phyloP scores from a whole-genome alignment of 2,797 vertebrate genomes.

The Simalia tracyae region DNA sequence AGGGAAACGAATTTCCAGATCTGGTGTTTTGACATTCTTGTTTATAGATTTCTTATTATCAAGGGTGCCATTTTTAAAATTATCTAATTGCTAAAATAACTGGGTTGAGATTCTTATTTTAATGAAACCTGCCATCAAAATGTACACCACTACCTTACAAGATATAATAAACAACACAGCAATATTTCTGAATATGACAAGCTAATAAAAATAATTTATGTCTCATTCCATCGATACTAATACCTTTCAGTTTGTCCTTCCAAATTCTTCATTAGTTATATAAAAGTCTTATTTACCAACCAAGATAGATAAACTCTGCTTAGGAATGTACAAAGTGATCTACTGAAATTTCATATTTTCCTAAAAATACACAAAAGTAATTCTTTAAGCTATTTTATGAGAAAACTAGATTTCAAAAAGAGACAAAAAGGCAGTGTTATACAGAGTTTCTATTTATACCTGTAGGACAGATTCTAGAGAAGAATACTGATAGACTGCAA shows the following conservation, averaged over 20 bases:
- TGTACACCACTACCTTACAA: not conserved
- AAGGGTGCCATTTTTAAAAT: slow-evolving; percentile 16
- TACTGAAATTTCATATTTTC: not conserved
- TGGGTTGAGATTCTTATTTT: slow-evolving; percentile 35
- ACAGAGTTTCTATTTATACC: not conserved
- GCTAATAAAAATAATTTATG: slow-evolving; percentile 27
- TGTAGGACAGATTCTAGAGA: not conserved
- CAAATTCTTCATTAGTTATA: not conserved
- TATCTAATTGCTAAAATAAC: slow-evolving; percentile 41
- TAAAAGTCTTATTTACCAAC: not conserved
- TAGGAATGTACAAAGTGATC: not conserved
- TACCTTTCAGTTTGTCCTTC: slow-evolving; percentile 12
- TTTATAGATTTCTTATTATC: slow-evolving; percentile 1
- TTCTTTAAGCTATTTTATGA: not conserved
- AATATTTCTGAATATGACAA: not conserved
- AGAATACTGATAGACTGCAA: not conserved
- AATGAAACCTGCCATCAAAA: not conserved
- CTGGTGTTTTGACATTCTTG: not conserved
- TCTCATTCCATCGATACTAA: not conserved
- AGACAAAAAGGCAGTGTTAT: no score
- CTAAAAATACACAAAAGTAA: not conserved
- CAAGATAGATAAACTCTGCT: not conserved
- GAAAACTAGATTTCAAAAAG: not conserved
- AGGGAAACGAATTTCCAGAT: not conserved
- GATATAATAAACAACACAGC: slow-evolving; percentile 6